A percentile compares a stretch with the other conserved stretches of the same genome.
These are phyloP conservation scores for Xiphorhynchus erythropygius DNA, from an alignment of 2,797 vertebrate species.

Conservation along the genomic window DNA sequence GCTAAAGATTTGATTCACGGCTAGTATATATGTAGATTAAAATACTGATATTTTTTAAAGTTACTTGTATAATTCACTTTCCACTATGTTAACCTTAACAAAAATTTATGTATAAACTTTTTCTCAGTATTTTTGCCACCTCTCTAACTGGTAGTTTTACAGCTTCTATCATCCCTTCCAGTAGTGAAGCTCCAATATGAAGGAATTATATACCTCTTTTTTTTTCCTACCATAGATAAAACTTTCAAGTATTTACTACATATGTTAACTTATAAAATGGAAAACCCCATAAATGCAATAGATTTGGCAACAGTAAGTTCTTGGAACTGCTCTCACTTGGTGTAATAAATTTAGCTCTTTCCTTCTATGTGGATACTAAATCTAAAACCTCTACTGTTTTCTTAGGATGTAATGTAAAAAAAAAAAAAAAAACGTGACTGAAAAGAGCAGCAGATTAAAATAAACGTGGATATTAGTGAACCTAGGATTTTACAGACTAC, in stretches of 20 bases:
- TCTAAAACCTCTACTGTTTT: constrained; percentile 67
- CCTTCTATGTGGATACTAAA: constrained; percentile 69
- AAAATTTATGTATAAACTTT: background rate
- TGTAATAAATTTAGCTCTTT: constrained; percentile 75
- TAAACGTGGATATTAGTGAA: constrained; percentile 54
- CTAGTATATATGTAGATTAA: background rate
- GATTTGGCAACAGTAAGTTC: constrained; percentile 69
- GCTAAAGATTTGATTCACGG: background rate
- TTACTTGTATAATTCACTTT: background rate
- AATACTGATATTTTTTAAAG: background rate
- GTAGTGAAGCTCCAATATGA: background rate
- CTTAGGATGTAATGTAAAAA: constrained; percentile 63
- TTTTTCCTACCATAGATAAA: constrained; percentile 30
- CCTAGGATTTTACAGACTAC: constrained; percentile 30
- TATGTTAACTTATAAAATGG: constrained; percentile 72
- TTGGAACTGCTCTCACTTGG: constrained; percentile 70
- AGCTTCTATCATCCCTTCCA: background rate
- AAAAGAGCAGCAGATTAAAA: constrained; percentile 71
- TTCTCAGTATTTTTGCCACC: background rate
- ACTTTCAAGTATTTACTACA: constrained; percentile 70
- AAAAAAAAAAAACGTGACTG: constrained; percentile 56
- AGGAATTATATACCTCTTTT: constrained; percentile 7
- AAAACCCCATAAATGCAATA: constrained; percentile 69
- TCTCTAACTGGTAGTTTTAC: background rate
- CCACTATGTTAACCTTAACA: background rate